Conservation (phyloP, 2,888 invertebrate genomes). For the Troides oblongomaculatus region DNA sequence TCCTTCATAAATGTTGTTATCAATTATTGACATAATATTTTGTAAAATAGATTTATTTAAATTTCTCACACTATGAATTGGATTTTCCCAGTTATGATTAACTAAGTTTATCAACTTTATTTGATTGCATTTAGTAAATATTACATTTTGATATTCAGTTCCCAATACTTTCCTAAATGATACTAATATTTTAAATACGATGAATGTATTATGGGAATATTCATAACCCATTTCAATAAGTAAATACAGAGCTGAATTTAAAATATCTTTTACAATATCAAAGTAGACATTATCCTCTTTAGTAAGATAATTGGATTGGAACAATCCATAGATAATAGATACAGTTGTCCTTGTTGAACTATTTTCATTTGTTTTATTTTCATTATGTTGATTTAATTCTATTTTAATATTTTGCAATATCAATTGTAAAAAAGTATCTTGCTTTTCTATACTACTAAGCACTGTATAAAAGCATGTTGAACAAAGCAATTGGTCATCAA, state of each 20-base stretch:
- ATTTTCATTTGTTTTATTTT: conserved; percentile 32
- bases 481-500: conserved; percentile 68
- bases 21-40: conserved; percentile 51
- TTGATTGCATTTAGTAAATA: conserved; percentile 53
- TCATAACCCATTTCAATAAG: conserved; percentile 61
- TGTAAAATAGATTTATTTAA: conserved; percentile 73
- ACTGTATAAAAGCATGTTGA: conserved; percentile 65
- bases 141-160: conserved; percentile 49
- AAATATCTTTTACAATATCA: conserved; percentile 35
- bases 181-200: conserved; percentile 73
- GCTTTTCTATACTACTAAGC: conserved; percentile 44
- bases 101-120: conserved; percentile 69
- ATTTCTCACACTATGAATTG: conserved; percentile 78
- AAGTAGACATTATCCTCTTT: conserved; percentile 33
- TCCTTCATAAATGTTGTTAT: conserved; percentile 43
- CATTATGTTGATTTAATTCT: conserved; percentile 37
- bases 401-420: conserved; percentile 43
- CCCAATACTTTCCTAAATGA: conserved; percentile 63
- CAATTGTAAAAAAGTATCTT: conserved; percentile 47
- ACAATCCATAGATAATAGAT: conserved; percentile 69
- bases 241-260: conserved; percentile 51
- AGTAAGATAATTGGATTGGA: conserved; percentile 61
- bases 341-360: conserved; percentile 43
- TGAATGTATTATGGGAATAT: conserved; percentile 76
- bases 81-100: conserved; percentile 82